Base-by-base conservation (phyloP, 30 jellyfish, hydroid and myxozoan genomes). In the Clytia hemisphaerica region DNA sequence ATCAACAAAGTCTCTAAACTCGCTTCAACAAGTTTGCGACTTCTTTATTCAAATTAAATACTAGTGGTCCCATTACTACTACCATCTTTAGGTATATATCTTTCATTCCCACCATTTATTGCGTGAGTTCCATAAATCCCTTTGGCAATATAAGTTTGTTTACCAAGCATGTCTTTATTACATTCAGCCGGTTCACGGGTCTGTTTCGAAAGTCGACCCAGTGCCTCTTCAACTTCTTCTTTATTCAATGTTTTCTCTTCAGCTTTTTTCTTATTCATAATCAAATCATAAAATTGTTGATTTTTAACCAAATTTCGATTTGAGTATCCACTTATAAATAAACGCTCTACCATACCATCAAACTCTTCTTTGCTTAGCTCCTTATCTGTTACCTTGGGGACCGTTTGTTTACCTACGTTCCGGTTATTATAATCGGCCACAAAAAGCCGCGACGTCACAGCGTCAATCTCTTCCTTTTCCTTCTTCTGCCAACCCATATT, bases 401-500 rank as follows among this genome's bases (percentile, higher is more conserved):
- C 66, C 24, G 0, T 51, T 22, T 15, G 7, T 45, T 3, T 46
- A 46, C 30, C 9, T n/a, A 57, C 53, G 16, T 57, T 57, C 16
- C 35, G 0, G 53, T 57, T 57, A n/a, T 57, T 57, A 21, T 57
- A 57, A 31, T 57, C 44, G 19, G 70, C 45, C 4, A 57, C 30
- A 33, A 57, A 57, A 6, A 57, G 35, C 35, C 70, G 37, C 15
- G 37, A 25, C 5, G 70, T 57, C 4, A 33, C 6, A 0, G 25
- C 70, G 19, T 57, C 38, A n/a, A 57, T 31, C 25, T 57, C 53
- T 57, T 57, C 6, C 44, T 57, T 57, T 22, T 22, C 30, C 44
- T n/a, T 6, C 53, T 22, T 57, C 51, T 57, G 70, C 70, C 70
- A 57, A 21, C 70, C 70, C 29, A n/a, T n/a, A 21, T 31, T 31